Conservation (phyloP, 2,797 vertebrate genomes). For the Pipistrellus nathusii region DNA sequence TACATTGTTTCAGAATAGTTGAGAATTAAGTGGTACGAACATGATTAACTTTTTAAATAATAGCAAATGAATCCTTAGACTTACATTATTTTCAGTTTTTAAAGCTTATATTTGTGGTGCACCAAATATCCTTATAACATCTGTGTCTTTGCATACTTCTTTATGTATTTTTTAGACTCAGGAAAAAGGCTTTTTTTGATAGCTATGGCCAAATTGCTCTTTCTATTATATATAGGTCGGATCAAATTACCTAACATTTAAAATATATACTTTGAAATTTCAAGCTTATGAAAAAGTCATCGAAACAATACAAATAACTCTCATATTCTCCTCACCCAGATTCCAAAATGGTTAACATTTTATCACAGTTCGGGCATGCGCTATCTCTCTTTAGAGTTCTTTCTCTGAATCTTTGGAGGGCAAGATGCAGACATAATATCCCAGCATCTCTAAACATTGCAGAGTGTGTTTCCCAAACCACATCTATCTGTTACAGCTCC, state of each 20-base stretch:
- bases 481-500: not conserved
- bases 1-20: not conserved
- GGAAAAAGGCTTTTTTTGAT: slow-evolving; percentile 21
- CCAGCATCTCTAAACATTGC: not conserved
- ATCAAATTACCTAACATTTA: not conserved
- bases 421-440: slow-evolving; percentile 24
- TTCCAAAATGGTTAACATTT: not conserved
- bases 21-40: not conserved
- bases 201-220: not conserved
- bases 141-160: not conserved
- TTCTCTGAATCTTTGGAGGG: slow-evolving; percentile 17
- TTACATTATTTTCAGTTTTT: not conserved
- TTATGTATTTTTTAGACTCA: not conserved
- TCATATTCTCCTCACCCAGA: not conserved
- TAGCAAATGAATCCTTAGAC: not conserved
- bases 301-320: not conserved
- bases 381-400: not conserved
- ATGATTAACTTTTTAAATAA: not conserved
- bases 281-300: slow-evolving; percentile 6
- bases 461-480: not conserved
- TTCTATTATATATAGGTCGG: not conserved
- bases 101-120: not conserved
- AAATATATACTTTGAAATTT: slow-evolving; percentile 20
- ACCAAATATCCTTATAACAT: not conserved
- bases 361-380: not conserved